Conservation (phyloP, 2,888 invertebrate genomes). For the Idaea aversata region DNA sequence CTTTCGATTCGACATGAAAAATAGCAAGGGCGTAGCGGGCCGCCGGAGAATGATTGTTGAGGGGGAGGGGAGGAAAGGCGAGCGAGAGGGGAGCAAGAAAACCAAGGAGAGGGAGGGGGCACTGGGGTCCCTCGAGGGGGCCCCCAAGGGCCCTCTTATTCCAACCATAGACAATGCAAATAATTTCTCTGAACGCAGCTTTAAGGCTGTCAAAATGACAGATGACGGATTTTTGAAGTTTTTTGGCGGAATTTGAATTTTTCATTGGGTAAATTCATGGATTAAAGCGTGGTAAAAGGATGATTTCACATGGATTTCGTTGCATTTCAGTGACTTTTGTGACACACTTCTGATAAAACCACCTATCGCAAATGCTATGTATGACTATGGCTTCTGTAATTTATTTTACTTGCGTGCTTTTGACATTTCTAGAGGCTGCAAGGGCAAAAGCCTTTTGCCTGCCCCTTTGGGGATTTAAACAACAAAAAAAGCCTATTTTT, state of each 20-base stretch:
- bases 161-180: background rate
- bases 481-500: background rate
- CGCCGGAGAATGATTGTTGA: constrained; percentile 42
- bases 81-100: constrained; percentile 4
- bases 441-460: background rate
- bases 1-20: constrained; percentile 46
- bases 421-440: background rate
- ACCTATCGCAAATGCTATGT: too few species aligned
- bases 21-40: constrained; percentile 58
- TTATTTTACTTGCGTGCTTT: too few species aligned
- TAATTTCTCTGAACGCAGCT: constrained; percentile 10
- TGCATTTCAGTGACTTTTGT: too few species aligned
- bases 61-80: constrained; percentile 26
- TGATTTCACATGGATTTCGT: too few species aligned
- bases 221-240: background rate
- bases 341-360: too few species aligned
- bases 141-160: constrained; percentile 5
- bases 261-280: too few species aligned
- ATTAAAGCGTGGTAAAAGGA: too few species aligned
- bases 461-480: background rate
- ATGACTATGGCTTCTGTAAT: too few species aligned
- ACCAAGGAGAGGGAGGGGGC: constrained; percentile 12
- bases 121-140: constrained; percentile 14
- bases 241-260: background rate
- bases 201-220: constrained; percentile 2